Conservation (phyloP, 2,797 vertebrate species). For the Clamator glandarius region DNA sequence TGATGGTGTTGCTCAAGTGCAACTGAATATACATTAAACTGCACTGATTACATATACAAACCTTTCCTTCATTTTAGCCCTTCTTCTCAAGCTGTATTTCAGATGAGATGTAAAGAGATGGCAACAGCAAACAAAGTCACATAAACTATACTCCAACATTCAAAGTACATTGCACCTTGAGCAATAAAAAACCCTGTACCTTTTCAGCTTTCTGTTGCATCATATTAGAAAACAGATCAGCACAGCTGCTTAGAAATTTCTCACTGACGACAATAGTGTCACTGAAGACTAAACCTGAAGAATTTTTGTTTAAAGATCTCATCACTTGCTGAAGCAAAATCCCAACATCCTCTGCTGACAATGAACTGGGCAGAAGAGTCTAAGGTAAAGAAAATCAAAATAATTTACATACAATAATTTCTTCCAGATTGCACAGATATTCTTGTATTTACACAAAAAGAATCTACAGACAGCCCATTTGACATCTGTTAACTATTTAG, state of each 20-base stretch:
- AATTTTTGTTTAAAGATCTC: constrained; percentile 84
- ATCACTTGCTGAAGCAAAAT: constrained; percentile 92
- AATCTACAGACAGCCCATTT: background rate
- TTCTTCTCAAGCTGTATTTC: background rate
- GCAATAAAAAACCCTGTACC: constrained; percentile 74
- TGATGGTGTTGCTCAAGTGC: background rate
- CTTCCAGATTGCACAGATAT: background rate
- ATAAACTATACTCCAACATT: background rate
- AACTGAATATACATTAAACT: background rate
- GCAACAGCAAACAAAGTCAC: background rate
- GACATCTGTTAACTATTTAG: background rate
- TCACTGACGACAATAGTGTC: constrained; percentile 91
- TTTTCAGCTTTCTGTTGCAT: constrained; percentile 95
- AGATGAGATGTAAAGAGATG: background rate
- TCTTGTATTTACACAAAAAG: background rate
- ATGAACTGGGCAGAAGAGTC: constrained; percentile 91
- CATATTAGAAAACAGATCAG: constrained; percentile 83
- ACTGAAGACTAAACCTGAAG: constrained; percentile 82
- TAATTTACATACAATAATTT: background rate
- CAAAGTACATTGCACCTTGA: accelerated
- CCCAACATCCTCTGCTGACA: constrained; percentile 87
- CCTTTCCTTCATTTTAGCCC: background rate
- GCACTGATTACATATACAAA: background rate
- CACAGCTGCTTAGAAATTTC: constrained; percentile 89
- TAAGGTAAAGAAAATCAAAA: constrained; percentile 61